Evolutionary conservation across 1,140 invertebrate species (phyloP).

Genomic region (Pseudomyrmex pallidus): DNA sequence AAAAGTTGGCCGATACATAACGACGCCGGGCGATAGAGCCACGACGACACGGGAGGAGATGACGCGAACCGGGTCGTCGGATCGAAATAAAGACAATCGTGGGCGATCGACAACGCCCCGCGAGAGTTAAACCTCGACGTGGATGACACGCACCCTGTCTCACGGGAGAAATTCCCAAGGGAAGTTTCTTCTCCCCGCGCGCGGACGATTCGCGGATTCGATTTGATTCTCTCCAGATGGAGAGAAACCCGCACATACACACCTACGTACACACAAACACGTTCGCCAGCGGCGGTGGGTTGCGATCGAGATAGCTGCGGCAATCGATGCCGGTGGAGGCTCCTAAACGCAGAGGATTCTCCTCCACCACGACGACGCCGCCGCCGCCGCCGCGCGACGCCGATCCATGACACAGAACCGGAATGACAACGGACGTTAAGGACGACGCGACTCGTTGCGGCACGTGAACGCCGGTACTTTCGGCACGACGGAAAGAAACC

Average conservation of each 20-base stretch:
- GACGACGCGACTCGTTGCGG: constrained; percentile 2
- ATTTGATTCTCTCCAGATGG: background rate
- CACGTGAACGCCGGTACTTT: background rate
- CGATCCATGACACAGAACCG: background rate
- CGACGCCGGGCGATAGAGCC: background rate
- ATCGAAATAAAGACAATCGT: background rate
- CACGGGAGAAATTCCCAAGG: no score
- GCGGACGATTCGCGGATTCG: background rate
- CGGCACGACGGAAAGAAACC: background rate
- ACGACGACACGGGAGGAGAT: no score
- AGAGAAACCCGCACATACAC: no score
- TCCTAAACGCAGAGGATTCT: background rate
- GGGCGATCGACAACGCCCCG: constrained; percentile 26
- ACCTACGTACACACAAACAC: background rate
- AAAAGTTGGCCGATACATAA: constrained; percentile 15
- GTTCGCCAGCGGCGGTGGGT: background rate
- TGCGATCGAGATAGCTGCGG: background rate
- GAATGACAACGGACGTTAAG: background rate
- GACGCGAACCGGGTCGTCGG: no score
- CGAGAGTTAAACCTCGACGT: background rate
- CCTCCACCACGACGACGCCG: background rate
- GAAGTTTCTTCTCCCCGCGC: background rate
- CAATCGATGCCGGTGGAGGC: constrained; percentile 43
- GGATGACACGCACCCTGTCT: background rate
- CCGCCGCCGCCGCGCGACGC: background rate